Conservation (phyloP, 2,888 invertebrate species). For the Aromia moschata region DNA sequence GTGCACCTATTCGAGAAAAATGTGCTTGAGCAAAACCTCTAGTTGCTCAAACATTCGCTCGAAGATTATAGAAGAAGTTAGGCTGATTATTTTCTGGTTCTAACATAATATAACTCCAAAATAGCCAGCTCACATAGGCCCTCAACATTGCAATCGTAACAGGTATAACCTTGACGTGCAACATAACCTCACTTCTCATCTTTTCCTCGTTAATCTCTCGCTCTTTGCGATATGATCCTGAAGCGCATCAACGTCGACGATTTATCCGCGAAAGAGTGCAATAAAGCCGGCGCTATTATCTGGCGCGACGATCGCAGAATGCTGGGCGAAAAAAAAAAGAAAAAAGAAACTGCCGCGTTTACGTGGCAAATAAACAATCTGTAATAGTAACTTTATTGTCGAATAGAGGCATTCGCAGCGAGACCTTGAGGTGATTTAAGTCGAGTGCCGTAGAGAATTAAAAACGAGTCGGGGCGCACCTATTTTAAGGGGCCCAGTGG, state of each 20-base stretch:
- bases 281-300: conserved; percentile 8
- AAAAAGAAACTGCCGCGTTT: conserved; percentile 9
- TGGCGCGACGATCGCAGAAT: conserved; percentile 7
- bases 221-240: background rate
- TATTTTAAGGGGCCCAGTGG: conserved; percentile 10
- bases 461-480: conserved; percentile 22
- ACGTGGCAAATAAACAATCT: conserved; percentile 15
- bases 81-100: too few species aligned
- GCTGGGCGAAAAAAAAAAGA: conserved; percentile 6
- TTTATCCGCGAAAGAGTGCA: conserved; percentile 1
- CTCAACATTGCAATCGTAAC: too few species aligned
- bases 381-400: conserved; percentile 22
- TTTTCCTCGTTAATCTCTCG: too few species aligned
- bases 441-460: conserved; percentile 30
- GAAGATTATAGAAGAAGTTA: too few species aligned
- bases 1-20: too few species aligned
- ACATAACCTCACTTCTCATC: too few species aligned
- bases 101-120: too few species aligned
- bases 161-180: too few species aligned
- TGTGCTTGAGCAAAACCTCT: too few species aligned
- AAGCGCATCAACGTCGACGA: background rate
- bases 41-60: too few species aligned
- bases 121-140: too few species aligned
- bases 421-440: conserved; percentile 42
- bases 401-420: conserved; percentile 31